Conservation (phyloP, 2,888 invertebrate species). For the Cataglyphis livida region DNA sequence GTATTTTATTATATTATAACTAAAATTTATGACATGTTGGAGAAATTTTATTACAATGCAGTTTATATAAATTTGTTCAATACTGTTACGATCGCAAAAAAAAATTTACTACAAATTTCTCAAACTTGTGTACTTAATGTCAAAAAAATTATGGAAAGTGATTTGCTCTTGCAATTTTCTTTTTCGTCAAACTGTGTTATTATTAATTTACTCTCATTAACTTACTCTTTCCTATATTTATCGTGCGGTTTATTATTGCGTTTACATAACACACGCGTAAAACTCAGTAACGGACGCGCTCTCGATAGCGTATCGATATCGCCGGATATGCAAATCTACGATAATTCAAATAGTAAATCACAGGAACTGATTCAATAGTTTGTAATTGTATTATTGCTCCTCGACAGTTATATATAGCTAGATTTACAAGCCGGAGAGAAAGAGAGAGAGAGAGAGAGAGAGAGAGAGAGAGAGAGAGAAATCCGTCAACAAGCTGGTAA, state of each 20-base stretch:
- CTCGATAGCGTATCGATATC: slow-evolving; percentile 48
- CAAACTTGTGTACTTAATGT: background rate
- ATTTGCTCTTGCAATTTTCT: background rate
- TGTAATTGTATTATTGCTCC: slow-evolving; percentile 54
- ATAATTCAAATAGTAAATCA: slow-evolving; percentile 56
- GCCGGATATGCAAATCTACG: slow-evolving; percentile 49
- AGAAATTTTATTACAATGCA: too few relatives aligned
- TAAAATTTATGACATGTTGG: too few relatives aligned
- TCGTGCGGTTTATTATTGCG: background rate
- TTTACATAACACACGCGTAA: background rate
- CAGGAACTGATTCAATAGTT: slow-evolving; percentile 50
- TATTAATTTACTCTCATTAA: background rate
- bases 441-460: background rate
- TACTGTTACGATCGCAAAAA: too few relatives aligned
- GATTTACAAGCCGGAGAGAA: slow-evolving; percentile 37
- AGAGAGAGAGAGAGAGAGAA: background rate
- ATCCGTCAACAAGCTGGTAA: slow-evolving; percentile 54
- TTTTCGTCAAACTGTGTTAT: background rate
- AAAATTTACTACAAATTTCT: background rate
- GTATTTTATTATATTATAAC: too few relatives aligned
- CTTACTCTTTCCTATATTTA: background rate
- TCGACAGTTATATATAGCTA: slow-evolving; percentile 36
- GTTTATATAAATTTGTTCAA: too few relatives aligned
- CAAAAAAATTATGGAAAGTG: background rate
- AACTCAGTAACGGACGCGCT: slow-evolving; percentile 28